These are phyloP conservation scores for Physella acuta DNA, from an alignment of 1,140 invertebrate species.

Conservation along the genomic window DNA sequence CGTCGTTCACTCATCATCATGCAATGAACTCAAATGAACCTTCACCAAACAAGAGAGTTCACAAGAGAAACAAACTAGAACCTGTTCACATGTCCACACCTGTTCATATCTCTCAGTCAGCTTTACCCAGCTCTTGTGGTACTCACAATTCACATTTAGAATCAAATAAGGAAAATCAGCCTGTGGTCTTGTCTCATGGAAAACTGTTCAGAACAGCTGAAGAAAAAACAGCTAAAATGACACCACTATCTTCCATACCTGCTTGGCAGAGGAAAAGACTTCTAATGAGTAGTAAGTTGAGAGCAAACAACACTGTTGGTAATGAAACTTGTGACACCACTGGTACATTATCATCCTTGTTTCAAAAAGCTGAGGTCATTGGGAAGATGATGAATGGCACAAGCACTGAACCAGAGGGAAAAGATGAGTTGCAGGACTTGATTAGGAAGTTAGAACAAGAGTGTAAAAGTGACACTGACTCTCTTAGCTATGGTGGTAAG, in stretches of 20 bases:
- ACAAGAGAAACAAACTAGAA: too few species aligned
- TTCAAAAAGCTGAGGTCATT: constrained; percentile 6
- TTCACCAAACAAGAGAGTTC: too few species aligned
- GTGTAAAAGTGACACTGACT: not conserved
- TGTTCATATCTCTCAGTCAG: too few species aligned
- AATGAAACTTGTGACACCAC: not conserved
- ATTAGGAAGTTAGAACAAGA: not conserved
- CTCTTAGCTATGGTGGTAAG: not conserved
- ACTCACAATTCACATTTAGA: too few species aligned
- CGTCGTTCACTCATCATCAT: not conserved
- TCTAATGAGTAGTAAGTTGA: not conserved
- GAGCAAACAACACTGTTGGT: not conserved
- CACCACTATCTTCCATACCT: not conserved
- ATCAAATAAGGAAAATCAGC: too few species aligned
- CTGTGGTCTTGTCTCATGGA: too few species aligned
- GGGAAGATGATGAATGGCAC: not conserved
- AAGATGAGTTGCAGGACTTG: not conserved
- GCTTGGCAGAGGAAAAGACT: not conserved
- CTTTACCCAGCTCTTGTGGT: too few species aligned
- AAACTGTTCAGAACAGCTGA: too few species aligned
- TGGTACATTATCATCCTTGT: not conserved
- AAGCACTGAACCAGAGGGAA: not conserved
- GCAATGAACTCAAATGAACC: not conserved
- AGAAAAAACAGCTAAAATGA: too few species aligned
- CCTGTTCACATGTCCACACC: constrained; percentile 16